Evolutionary conservation across 2,888 invertebrate species (phyloP), one percentile per base, ranked within the genome.

Genomic region (Magallana nippona): DNA sequence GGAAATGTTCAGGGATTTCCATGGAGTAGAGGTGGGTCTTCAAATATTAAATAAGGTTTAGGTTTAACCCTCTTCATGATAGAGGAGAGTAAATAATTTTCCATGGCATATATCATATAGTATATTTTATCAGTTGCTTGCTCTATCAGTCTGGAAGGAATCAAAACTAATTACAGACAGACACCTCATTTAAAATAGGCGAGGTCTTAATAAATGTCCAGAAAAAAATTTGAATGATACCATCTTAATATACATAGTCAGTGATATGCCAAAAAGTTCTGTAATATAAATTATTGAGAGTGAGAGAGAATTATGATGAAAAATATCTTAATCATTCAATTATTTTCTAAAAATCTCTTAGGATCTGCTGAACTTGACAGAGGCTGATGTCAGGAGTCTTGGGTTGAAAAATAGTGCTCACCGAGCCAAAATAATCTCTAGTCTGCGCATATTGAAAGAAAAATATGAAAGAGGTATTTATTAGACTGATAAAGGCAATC

Each of bases 401-500:
- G 96, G 96, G 0, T 95, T 96, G 57, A 95, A 95, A 87, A 96
- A 96, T 90, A 95, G 96, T 2, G 95, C 95, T 19, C 96, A 96
- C 93, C 94, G 96, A 56, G 96, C 96, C 1, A 95, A 95, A 89
- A 96, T 96, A 88, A 95, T 96, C 86, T 95, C 96, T 58, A 96
- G 96, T 92, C 94, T 96, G 82, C 95, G 96, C n/a, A 95, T 95
- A 11, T 95, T 96, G 5, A 94, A 95, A 63, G 95, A 96, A 44
- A 96, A 96, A 83, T 92, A 92, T 86, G 90, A 92, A 80, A 87
- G 90, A 88, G 90, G 91, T 91, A 86, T 63, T 15, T 19, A 60
- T 60, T 60, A 2, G 58, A 17, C 19, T 81, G 27, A 8, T 44
- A 27, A 32, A 17, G 44, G 44, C 44, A 44, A 44, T 44, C 44